Conservation (phyloP, 1,140 invertebrate genomes). For the Nasonia giraulti region DNA sequence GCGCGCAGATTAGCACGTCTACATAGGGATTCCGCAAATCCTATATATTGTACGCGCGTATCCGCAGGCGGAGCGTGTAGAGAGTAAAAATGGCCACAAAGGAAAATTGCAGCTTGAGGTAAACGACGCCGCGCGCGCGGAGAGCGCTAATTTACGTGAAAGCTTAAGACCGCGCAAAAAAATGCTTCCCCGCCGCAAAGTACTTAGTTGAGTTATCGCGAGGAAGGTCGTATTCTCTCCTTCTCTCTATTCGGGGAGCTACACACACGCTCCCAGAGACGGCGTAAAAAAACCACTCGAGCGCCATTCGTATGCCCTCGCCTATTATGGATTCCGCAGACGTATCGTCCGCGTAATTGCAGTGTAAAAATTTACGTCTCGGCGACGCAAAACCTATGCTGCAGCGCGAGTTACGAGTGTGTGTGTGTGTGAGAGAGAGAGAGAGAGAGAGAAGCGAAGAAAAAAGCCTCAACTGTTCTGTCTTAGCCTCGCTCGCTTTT, state of each 20-base stretch:
- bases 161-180: slow-evolving; percentile 38
- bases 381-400: slow-evolving; percentile 15
- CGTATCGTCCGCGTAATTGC: slow-evolving; percentile 51
- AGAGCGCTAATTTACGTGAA: slow-evolving; percentile 32
- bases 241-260: slow-evolving; percentile 22
- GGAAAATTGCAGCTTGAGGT: slow-evolving; percentile 5
- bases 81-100: neutral
- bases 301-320: slow-evolving; percentile 50
- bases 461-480: slow-evolving; percentile 12
- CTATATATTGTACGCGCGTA: neutral
- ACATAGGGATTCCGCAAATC: neutral
- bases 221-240: neutral
- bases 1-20: neutral
- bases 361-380: slow-evolving; percentile 53
- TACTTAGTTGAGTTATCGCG: slow-evolving; percentile 41
- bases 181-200: slow-evolving; percentile 37
- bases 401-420: slow-evolving; percentile 2
- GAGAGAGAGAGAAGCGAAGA: neutral
- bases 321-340: slow-evolving; percentile 49
- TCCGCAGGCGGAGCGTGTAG: neutral
- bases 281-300: slow-evolving; percentile 49
- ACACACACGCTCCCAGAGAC: neutral
- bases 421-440: too few species aligned
- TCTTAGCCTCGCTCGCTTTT: too few species aligned
- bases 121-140: neutral